A percentile compares a stretch with the other conserved stretches of the same genome.
Evolutionary conservation across 2,113 vertebrate genomes (phyloP).

Genomic region (Bagarius yarrelli): DNA sequence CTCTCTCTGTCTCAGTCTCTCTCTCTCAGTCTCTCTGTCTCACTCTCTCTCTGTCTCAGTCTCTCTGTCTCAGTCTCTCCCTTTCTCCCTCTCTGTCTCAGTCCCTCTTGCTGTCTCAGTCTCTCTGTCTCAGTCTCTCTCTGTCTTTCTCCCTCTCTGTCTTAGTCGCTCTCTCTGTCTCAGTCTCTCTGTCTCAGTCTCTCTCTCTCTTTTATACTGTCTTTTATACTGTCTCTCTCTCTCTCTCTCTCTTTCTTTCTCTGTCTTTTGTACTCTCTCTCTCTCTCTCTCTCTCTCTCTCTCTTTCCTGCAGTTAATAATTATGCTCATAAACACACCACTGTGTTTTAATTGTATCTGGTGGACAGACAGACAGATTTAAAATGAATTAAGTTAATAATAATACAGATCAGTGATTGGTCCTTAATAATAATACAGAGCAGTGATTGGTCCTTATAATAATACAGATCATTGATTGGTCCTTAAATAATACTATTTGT

Average conservation of each 20-base stretch:
- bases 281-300: background rate
- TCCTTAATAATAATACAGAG: no score
- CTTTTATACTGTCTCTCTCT: no score
- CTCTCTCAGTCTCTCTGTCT: constrained; percentile 21
- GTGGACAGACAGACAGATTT: background rate
- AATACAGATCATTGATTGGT: no score
- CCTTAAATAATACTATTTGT: no score
- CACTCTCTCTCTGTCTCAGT: background rate
- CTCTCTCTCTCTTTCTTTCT: no score
- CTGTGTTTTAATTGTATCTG: background rate
- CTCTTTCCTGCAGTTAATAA: background rate
- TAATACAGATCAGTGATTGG: no score
- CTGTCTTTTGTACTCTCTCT: no score
- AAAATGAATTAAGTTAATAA: no score
- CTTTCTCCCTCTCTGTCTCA: background rate
- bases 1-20: constrained; percentile 31
- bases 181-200: background rate
- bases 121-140: background rate
- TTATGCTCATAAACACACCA: background rate
- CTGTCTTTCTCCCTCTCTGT: background rate
- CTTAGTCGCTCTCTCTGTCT: background rate
- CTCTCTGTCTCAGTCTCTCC: background rate
- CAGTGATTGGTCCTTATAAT: no score
- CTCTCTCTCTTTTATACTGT: background rate
- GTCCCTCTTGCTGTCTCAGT: no score